These are phyloP conservation scores for Lasioglossum vierecki DNA, from an alignment of 2,888 invertebrate genomes.

Conservation along the genomic window DNA sequence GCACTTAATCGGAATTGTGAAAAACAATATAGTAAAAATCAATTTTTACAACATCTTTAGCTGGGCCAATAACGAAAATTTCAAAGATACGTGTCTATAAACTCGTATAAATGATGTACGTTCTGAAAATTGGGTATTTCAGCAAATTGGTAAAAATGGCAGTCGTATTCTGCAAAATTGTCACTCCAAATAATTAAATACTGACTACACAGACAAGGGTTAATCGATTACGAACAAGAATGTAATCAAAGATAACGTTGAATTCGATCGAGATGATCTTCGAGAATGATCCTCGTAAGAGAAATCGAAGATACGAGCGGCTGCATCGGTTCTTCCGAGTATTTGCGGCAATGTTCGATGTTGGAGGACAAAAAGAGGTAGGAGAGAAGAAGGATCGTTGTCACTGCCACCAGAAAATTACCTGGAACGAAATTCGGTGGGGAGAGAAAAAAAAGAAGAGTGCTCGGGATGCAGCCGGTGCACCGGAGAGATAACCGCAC, in stretches of 20 bases:
- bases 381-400: neutral
- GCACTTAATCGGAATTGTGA: too few species aligned
- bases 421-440: neutral
- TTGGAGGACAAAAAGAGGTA: neutral
- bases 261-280: neutral
- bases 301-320: neutral
- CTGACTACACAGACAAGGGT: too few species aligned
- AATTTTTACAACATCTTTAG: too few species aligned
- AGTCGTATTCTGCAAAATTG: too few species aligned
- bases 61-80: too few species aligned
- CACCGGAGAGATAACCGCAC: slow-evolving; percentile 11
- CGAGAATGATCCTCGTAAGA: neutral
- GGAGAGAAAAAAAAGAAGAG: neutral
- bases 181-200: too few species aligned
- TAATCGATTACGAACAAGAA: neutral
- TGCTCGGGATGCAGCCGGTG: neutral
- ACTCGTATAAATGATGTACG: too few species aligned
- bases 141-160: too few species aligned
- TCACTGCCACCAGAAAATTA: neutral
- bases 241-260: neutral
- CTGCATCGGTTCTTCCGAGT: neutral
- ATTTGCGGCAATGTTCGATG: neutral
- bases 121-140: too few species aligned
- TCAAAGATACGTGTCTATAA: too few species aligned
- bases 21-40: too few species aligned